Evolutionary conservation across 1,140 invertebrate species (phyloP).

Genomic region (Drosophila mauritiana): DNA sequence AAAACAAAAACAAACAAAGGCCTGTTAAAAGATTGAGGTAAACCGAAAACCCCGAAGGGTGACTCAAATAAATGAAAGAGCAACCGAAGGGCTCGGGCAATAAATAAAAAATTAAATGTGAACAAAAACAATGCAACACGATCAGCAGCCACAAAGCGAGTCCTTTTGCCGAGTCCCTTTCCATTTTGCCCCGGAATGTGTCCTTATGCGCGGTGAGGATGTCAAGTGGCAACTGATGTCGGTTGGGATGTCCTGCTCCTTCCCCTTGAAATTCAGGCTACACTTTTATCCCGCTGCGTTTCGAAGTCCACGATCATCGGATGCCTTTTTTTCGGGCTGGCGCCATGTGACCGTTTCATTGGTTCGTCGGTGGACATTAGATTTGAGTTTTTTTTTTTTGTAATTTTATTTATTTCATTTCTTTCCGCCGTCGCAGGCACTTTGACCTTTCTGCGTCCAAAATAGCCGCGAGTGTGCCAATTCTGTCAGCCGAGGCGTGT

Average conservation of each 20-base stretch:
- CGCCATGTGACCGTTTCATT: constrained; percentile 55
- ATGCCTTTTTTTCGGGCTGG: constrained; percentile 61
- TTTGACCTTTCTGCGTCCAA: constrained; percentile 71
- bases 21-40: constrained; percentile 68
- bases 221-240: constrained; percentile 65
- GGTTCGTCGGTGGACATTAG: constrained; percentile 37
- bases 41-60: constrained; percentile 27
- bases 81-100: constrained; percentile 35
- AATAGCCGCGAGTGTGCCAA: constrained; percentile 75
- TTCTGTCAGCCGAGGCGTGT: constrained; percentile 66
- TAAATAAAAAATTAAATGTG: constrained; percentile 75
- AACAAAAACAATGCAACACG: constrained; percentile 66
- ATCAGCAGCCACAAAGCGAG: constrained; percentile 32
- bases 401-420: constrained; percentile 17
- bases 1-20: constrained; percentile 59
- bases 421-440: constrained; percentile 50
- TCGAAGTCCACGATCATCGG: constrained; percentile 20
- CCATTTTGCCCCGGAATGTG: constrained; percentile 13
- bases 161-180: constrained; percentile 38
- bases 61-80: constrained; percentile 38
- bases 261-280: constrained; percentile 47
- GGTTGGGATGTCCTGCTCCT: constrained; percentile 25
- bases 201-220: constrained; percentile 22
- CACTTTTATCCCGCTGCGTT: constrained; percentile 60
- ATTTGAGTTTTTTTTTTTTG: constrained; percentile 5